Percentiles rank a stretch among this genome's conserved stretches.
Evolutionary conservation across 1,140 invertebrate genomes (phyloP).

Genomic region (honey bee (Apis mellifera)): DNA sequence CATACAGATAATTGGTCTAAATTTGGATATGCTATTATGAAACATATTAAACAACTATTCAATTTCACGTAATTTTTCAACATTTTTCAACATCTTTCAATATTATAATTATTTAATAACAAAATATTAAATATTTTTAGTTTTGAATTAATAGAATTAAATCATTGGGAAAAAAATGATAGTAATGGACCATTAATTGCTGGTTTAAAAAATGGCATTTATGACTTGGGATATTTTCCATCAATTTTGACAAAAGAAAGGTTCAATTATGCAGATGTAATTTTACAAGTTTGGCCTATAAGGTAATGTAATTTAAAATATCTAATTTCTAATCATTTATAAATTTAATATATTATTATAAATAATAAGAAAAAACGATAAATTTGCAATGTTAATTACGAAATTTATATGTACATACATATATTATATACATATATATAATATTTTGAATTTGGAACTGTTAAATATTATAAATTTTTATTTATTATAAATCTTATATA

Average conservation of each 20-base stretch:
- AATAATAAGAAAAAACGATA: too few species aligned
- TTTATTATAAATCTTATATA: too few species aligned
- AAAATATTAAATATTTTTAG: slow-evolving; percentile 8
- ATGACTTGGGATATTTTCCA: slow-evolving; percentile 47
- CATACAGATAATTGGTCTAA: slow-evolving; percentile 51
- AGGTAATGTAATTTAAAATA: slow-evolving; percentile 34
- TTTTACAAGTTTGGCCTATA: slow-evolving; percentile 40
- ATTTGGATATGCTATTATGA: slow-evolving; percentile 49
- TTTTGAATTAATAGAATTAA: slow-evolving; percentile 27
- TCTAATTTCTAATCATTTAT: neutral
- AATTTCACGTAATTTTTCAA: slow-evolving; percentile 61
- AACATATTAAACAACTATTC: slow-evolving; percentile 42
- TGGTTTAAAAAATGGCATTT: neutral
- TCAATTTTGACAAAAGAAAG: slow-evolving; percentile 42
- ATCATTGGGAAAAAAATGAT: slow-evolving; percentile 34
- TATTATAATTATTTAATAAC: neutral
- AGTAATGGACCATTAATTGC: slow-evolving; percentile 33
- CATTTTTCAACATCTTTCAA: neutral
- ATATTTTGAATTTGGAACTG: neutral
- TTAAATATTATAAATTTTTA: too few species aligned
- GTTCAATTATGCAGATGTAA: slow-evolving; percentile 17
- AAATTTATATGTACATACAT: neutral
- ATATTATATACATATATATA: neutral
- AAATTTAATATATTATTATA: too few species aligned
- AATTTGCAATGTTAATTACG: too few species aligned